Evolutionary conservation across 2,113 vertebrate genomes (phyloP).

Genomic region (Cephalopholis sonnerati): DNA sequence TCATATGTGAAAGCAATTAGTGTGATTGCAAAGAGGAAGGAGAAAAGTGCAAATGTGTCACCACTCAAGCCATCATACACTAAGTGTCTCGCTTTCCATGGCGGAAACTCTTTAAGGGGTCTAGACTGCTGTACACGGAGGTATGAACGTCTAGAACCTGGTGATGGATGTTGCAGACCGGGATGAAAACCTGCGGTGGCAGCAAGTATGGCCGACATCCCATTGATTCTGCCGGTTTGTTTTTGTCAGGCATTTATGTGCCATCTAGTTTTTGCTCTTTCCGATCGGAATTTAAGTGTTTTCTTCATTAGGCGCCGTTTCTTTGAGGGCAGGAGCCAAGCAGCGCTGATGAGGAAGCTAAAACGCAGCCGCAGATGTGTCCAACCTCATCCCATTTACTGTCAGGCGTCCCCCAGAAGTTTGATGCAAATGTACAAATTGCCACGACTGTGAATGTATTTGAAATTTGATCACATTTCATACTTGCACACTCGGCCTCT

Average conservation of each 20-base stretch:
- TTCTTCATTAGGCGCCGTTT: constrained; percentile 87
- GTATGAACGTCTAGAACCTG: not conserved
- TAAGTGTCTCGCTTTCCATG: constrained; percentile 29
- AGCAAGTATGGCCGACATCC: not conserved
- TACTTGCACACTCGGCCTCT: constrained; percentile 53
- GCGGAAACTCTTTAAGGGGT: not conserved
- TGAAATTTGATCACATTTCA: constrained; percentile 81
- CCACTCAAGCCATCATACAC: constrained; percentile 43
- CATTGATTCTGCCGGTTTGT: not conserved
- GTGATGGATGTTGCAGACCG: constrained; percentile 6
- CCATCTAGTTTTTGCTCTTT: constrained; percentile 88
- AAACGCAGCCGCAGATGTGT: constrained; percentile 83
- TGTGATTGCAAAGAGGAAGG: constrained; percentile 72
- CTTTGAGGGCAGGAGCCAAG: constrained; percentile 87
- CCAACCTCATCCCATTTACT: constrained; percentile 80
- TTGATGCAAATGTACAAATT: constrained; percentile 74
- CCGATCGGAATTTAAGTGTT: constrained; percentile 87
- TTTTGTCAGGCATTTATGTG: constrained; percentile 77
- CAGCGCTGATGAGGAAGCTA: constrained; percentile 87
- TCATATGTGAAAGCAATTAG: constrained; percentile 74
- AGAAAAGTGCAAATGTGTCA: constrained; percentile 73
- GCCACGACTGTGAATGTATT: constrained; percentile 71
- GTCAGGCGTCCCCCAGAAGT: constrained; percentile 50
- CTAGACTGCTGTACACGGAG: not conserved
- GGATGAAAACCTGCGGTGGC: not conserved